Base-by-base conservation (phyloP, 2,113 vertebrate species). In the Triplophysa rosa region DNA sequence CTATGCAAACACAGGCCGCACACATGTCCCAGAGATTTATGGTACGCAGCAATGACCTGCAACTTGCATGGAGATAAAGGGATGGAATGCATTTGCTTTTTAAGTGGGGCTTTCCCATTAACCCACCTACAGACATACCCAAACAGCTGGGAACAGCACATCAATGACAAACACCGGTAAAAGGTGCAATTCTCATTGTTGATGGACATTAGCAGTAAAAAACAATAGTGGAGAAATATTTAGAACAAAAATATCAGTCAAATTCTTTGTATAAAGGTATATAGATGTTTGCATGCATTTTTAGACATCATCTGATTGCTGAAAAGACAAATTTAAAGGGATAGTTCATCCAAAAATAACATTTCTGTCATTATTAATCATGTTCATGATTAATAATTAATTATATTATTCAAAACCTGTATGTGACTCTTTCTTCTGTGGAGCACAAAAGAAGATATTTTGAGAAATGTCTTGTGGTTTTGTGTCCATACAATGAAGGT, bases 81-180 rank as follows among this genome's bases (percentile, higher is more conserved):
- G 67, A 80, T 23, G 49, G 74, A 84, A 87, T 84, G 87, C 81
- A 88, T 89, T 88, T 89, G 81, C 89, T 81, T 61, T 45, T 42
- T 61, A 61, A 54, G 4, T 64, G 64, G 71, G 82, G 85, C 80
- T 87, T 88, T 77, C 80, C 86, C 19, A 58, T 85, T 83, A 88
- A 83, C 84, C 67, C 45, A 77, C n/a, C 47, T 69, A 47, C 49
- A 78, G 40, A 65, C 33, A 56, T 21, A 24, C 23, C 70, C 56
- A 83, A 52, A 78, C 80, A 83, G 52, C 78, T 19, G 73, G 10
- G 58, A 24, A 11, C n/a, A n/a, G 26, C 12, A 45, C 16, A 74
- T 62, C 37, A 73, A 12, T 21, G n/a, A 45, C 21, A 62, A 24
- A 73, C 71, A 24, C 23, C 26, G 56, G n/a, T 16, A 23, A 59